phyloP scores from a whole-genome alignment of 2,888 invertebrate genomes.

The Rhabditoides inermis region DNA sequence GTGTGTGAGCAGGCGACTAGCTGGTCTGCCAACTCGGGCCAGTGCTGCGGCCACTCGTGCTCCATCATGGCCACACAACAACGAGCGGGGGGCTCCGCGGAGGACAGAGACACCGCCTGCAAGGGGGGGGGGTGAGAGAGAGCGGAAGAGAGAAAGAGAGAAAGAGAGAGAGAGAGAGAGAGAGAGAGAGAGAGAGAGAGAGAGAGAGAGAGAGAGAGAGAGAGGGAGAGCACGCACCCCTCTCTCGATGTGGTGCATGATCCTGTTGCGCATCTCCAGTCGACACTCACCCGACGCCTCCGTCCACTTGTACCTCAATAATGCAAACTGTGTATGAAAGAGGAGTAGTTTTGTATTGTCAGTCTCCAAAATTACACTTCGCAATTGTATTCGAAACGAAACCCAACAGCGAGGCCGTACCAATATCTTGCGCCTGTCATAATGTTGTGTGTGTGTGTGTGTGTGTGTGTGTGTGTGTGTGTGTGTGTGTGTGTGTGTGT shows the following conservation, averaged over 20 bases:
- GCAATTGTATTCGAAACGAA: too few relatives aligned
- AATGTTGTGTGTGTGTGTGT: too few relatives aligned
- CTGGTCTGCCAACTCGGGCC: too few relatives aligned
- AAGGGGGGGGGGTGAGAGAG: not conserved
- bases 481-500: too few relatives aligned
- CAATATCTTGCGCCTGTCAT: too few relatives aligned
- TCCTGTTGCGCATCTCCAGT: conserved; percentile 21
- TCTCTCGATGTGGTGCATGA: conserved; percentile 16
- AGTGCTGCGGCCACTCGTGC: conserved; percentile 43
- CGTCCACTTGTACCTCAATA: conserved; percentile 31
- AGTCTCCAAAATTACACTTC: too few relatives aligned
- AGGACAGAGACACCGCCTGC: conserved; percentile 7
- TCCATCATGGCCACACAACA: conserved; percentile 35
- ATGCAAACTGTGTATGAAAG: not conserved
- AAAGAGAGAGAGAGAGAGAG: not conserved
- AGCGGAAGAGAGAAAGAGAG: not conserved
- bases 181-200: not conserved
- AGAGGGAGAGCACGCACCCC: not conserved
- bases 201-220: not conserved
- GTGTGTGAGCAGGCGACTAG: too few relatives aligned
- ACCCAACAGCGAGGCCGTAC: too few relatives aligned
- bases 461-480: too few relatives aligned
- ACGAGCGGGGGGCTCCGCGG: conserved; percentile 17
- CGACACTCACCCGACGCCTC: conserved; percentile 11
- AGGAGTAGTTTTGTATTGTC: too few relatives aligned